Evolutionary conservation across 2,888 invertebrate genomes (phyloP).

Genomic region (Tineola bisselliella): DNA sequence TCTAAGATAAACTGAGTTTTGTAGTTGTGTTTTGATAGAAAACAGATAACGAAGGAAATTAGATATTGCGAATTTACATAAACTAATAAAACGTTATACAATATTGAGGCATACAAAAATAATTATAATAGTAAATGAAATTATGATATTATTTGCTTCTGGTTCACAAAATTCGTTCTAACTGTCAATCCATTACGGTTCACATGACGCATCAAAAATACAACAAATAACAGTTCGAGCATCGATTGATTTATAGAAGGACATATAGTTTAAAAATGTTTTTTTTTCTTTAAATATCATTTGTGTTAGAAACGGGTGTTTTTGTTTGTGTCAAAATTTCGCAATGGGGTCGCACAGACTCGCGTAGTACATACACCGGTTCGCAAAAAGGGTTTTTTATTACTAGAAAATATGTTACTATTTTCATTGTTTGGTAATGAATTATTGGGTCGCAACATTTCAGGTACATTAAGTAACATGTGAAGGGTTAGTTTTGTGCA

Average conservation of each 20-base stretch:
- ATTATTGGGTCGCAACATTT: constrained; percentile 65
- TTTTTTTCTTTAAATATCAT: constrained; percentile 61
- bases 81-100: too few relatives aligned
- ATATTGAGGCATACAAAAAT: neutral
- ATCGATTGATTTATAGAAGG: constrained; percentile 59
- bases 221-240: constrained; percentile 34
- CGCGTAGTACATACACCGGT: constrained; percentile 9
- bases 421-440: constrained; percentile 61
- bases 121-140: neutral
- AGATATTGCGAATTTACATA: too few relatives aligned
- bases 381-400: constrained; percentile 53
- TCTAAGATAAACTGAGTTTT: neutral
- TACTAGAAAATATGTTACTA: constrained; percentile 57
- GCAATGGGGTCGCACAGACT: constrained; percentile 49
- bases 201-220: constrained; percentile 33
- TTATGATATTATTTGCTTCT: neutral
- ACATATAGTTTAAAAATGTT: constrained; percentile 52
- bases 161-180: neutral
- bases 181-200: constrained; percentile 43
- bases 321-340: constrained; percentile 61
- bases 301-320: constrained; percentile 63
- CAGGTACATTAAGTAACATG: constrained; percentile 62
- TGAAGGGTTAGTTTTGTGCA: constrained; percentile 56
- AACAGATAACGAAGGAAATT: neutral
- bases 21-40: constrained; percentile 3